These are phyloP conservation scores for Dicyrtoma fusca DNA, from an alignment of 2,888 invertebrate species.

Conservation along the genomic window DNA sequence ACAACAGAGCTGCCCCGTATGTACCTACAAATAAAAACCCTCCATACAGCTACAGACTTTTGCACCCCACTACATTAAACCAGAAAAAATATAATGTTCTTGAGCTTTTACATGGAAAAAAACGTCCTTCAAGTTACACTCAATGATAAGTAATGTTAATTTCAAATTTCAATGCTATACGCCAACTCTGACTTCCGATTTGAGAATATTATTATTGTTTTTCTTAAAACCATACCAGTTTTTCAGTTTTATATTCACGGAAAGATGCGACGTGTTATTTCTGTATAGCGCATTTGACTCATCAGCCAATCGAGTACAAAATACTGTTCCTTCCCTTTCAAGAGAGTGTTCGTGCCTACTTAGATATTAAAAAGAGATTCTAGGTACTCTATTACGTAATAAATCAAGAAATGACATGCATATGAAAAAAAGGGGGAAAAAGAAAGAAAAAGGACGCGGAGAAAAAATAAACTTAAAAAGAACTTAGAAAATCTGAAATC, in stretches of 20 bases:
- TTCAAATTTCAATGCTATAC: slow-evolving; percentile 19
- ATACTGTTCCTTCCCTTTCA: too few species aligned
- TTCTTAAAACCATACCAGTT: too few species aligned
- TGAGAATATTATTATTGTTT: too few species aligned
- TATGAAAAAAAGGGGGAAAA: not conserved
- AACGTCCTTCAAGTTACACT: slow-evolving; percentile 29
- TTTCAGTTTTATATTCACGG: too few species aligned
- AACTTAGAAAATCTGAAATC: slow-evolving; percentile 8
- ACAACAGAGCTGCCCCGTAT: too few species aligned
- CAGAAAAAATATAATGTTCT: not conserved
- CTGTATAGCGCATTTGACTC: too few species aligned
- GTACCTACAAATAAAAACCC: not conserved
- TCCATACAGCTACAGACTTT: not conserved
- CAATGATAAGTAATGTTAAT: slow-evolving; percentile 19
- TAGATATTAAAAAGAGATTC: not conserved
- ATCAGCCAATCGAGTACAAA: too few species aligned
- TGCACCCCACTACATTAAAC: not conserved
- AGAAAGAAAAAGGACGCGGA: not conserved
- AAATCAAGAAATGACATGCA: slow-evolving; percentile 22
- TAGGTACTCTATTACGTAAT: not conserved
- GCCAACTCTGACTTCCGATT: too few species aligned
- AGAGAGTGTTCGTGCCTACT: not conserved
- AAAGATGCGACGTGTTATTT: too few species aligned
- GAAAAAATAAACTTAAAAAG: not conserved
- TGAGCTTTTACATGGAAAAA: slow-evolving; percentile 8